Conservation (phyloP, 2,113 vertebrate genomes). For the Spea bombifrons region DNA sequence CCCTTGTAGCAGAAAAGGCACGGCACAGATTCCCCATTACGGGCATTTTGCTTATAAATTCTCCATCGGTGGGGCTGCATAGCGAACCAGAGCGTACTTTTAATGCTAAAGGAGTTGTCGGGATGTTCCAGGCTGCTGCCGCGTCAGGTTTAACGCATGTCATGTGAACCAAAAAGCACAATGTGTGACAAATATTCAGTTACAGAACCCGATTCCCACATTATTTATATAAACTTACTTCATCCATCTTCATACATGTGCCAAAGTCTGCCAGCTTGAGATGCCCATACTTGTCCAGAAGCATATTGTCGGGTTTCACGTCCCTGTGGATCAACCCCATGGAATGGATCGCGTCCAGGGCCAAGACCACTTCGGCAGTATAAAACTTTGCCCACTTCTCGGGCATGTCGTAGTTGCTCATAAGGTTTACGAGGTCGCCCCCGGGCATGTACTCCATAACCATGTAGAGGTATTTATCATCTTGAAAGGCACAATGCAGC, state of each 20-base stretch:
- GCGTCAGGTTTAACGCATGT: no score
- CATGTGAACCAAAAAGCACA: no score
- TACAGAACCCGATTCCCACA: no score
- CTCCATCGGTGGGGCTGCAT: no score
- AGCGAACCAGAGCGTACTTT: no score
- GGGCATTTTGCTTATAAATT: no score
- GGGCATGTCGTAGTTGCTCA: conserved; percentile 97
- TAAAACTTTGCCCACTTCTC: conserved; percentile 99
- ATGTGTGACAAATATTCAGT: no score
- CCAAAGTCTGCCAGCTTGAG: conserved; percentile 97
- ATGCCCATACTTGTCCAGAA: conserved; percentile 89
- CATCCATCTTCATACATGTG: conserved; percentile 99
- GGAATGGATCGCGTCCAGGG: conserved; percentile 96
- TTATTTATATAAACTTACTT: conserved; percentile 69
- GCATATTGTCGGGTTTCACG: conserved; percentile 98
- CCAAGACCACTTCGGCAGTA: conserved; percentile 95
- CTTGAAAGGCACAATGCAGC: conserved; percentile 98
- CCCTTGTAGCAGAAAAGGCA: no score
- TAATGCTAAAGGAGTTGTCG: no score
- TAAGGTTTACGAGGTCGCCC: conserved; percentile 98
- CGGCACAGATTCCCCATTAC: no score
- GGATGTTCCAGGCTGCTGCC: no score
- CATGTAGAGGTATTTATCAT: conserved; percentile 96
- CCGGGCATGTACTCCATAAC: conserved; percentile 99
- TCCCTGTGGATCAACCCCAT: conserved; percentile 98